Evolutionary conservation across 2,113 vertebrate genomes (phyloP).

Genomic region (Notarius quadriscutis): DNA sequence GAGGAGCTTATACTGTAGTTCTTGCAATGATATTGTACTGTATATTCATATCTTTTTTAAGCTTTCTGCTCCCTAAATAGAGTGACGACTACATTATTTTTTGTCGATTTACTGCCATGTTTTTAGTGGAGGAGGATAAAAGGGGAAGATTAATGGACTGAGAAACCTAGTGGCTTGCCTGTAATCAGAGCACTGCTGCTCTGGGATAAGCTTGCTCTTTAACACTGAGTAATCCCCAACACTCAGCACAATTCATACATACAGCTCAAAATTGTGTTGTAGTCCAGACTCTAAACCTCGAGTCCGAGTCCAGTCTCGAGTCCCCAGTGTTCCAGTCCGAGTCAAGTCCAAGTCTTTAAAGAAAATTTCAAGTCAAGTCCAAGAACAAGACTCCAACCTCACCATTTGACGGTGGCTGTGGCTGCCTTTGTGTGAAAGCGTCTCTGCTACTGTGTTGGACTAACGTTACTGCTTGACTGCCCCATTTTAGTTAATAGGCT

Average conservation of each 20-base stretch:
- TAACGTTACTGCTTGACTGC: too few relatives aligned
- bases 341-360: too few relatives aligned
- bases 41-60: conserved; percentile 40
- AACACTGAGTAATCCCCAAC: background rate
- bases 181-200: conserved; percentile 62
- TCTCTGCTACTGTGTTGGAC: too few relatives aligned
- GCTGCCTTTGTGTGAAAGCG: too few relatives aligned
- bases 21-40: conserved; percentile 59
- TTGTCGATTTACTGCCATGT: conserved; percentile 68
- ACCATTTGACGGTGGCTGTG: too few relatives aligned
- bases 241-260: background rate
- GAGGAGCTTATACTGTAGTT: conserved; percentile 54
- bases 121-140: conserved; percentile 64
- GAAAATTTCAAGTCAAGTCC: too few relatives aligned
- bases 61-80: conserved; percentile 59
- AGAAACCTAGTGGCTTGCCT: conserved; percentile 58
- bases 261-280: background rate
- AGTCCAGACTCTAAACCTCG: too few relatives aligned
- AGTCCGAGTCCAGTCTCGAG: too few relatives aligned
- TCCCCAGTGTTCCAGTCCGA: too few relatives aligned
- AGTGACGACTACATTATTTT: conserved; percentile 71
- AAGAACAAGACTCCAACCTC: too few relatives aligned
- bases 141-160: conserved; percentile 66
- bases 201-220: conserved; percentile 57
- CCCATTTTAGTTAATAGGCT: too few relatives aligned